phyloP scores from a whole-genome alignment of 2,113 vertebrate species.

The Alexandromys fortis region DNA sequence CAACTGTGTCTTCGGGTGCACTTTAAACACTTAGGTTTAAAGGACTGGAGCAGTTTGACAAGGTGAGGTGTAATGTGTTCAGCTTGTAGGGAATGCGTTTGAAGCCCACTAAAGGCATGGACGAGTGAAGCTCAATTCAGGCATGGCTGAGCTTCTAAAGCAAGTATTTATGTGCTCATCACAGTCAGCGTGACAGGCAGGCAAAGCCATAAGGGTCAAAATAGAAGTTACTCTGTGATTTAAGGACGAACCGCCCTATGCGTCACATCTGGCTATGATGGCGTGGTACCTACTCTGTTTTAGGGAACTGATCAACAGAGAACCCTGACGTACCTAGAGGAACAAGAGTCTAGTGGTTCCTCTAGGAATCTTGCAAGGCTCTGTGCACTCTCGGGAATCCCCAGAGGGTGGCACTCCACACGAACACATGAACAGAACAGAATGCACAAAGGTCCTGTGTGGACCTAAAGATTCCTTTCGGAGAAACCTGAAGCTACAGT shows the following conservation, averaged over 20 bases:
- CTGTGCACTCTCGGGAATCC: neutral
- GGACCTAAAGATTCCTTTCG: neutral
- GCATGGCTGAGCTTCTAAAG: neutral
- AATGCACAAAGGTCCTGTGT: neutral
- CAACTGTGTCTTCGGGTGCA: neutral
- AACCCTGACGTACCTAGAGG: neutral
- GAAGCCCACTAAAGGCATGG: neutral
- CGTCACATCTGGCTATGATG: neutral
- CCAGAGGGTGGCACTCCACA: neutral
- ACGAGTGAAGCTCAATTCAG: neutral
- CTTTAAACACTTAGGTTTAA: neutral
- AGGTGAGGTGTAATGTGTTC: neutral
- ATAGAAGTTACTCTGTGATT: neutral
- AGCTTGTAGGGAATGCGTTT: neutral
- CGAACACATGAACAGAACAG: neutral
- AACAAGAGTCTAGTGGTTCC: neutral
- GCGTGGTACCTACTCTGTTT: neutral
- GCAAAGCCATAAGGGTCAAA: slow-evolving; percentile 15
- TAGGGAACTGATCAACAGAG: neutral
- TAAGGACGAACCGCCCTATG: neutral
- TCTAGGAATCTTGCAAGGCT: neutral
- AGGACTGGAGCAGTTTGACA: neutral
- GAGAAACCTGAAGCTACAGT: neutral
- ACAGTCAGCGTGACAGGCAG: neutral
- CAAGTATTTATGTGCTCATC: neutral